phyloP scores from a whole-genome alignment of 2,888 invertebrate genomes.

The Pheosia tremula region DNA sequence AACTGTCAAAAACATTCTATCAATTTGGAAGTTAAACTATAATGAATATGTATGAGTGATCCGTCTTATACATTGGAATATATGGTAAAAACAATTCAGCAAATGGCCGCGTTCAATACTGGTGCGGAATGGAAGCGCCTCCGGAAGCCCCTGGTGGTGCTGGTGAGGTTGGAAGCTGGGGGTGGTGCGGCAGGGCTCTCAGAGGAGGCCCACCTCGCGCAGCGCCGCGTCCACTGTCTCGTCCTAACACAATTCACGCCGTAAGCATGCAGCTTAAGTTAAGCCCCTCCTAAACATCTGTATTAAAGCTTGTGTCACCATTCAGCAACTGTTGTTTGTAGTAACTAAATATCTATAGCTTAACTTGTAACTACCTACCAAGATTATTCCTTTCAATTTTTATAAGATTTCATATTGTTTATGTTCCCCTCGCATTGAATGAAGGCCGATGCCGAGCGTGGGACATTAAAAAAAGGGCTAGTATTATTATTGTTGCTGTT shows the following conservation, averaged over 20 bases:
- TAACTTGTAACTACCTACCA: too few relatives aligned
- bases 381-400: too few relatives aligned
- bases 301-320: conserved; percentile 11
- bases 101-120: neutral
- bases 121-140: conserved; percentile 19
- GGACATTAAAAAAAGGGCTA: too few relatives aligned
- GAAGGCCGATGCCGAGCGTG: too few relatives aligned
- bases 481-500: too few relatives aligned
- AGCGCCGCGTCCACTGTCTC: conserved; percentile 97
- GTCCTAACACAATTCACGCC: conserved; percentile 84
- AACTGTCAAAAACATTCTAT: too few relatives aligned
- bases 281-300: conserved; percentile 15
- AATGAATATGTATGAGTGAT: neutral
- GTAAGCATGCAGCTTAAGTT: conserved; percentile 49
- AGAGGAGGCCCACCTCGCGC: conserved; percentile 96
- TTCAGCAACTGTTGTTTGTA: too few relatives aligned
- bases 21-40: too few relatives aligned
- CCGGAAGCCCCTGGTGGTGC: conserved; percentile 30
- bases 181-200: conserved; percentile 50
- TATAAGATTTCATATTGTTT: too few relatives aligned
- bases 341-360: too few relatives aligned
- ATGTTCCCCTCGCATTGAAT: too few relatives aligned
- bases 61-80: neutral
- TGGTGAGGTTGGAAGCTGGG: conserved; percentile 6
- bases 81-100: neutral